phyloP scores from a whole-genome alignment of 2,113 vertebrate genomes.

The Grantiella picta region DNA sequence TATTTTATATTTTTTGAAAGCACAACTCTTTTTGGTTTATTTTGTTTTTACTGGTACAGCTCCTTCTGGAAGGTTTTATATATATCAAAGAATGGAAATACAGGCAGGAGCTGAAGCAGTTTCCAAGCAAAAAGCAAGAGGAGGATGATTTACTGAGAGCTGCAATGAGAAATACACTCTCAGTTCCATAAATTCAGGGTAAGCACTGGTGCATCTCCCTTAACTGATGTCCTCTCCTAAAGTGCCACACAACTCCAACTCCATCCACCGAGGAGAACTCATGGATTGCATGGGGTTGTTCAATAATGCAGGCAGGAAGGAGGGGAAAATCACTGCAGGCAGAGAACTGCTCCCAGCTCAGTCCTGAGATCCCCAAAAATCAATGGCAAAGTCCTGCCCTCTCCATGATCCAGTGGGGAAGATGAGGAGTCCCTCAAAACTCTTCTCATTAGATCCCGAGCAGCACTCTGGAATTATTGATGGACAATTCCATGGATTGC shows the following conservation, averaged over 20 bases:
- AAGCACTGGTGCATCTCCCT: neutral
- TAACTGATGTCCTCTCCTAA: neutral
- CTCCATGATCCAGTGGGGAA: fast-evolving
- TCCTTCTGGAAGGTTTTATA: neutral
- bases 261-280: neutral
- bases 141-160: slow-evolving; percentile 2
- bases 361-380: neutral
- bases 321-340: neutral
- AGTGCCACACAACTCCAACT: fast-evolving
- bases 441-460: neutral
- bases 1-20: neutral
- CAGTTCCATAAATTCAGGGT: neutral
- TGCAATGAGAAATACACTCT: slow-evolving; percentile 1
- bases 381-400: neutral
- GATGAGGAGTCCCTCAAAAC: fast-evolving
- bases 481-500: neutral
- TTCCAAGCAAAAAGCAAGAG: neutral
- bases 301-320: neutral
- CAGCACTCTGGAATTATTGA: neutral
- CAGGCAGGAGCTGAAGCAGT: neutral
- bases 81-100: neutral
- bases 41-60: neutral
- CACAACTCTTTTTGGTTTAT: neutral
- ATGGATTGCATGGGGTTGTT: neutral
- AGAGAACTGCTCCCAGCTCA: neutral